Evolutionary conservation across 2,888 invertebrate genomes (phyloP), one percentile per base, ranked within the genome.

Genomic region (Drosophila macrothrix): DNA sequence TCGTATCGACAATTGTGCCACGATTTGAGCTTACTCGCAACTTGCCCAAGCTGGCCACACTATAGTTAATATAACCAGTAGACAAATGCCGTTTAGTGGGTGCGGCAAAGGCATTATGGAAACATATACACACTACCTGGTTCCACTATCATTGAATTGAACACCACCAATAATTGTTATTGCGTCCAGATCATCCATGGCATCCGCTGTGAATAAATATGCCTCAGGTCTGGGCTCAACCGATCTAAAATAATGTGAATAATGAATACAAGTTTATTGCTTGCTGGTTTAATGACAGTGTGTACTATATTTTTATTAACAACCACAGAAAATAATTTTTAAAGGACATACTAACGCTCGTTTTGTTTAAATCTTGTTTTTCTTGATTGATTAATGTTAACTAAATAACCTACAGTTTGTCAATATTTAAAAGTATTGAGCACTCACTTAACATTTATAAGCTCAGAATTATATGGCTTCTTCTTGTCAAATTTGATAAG

Each of bases 91-190:
- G 6, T 7, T 56, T 7, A 6, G 16, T 25, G 9, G 7, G 25
- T 22, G 19, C 1, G 29, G 2, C 31, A 19, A 3, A 31, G 4
- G 12, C 14, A 22, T 5, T 1, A 5, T 4, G 5, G 19, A 25
- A 10, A 5, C 10, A 6, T 16, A 59, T 43, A 22, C 12, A 43
- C 22, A 43, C 19, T 62, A 84, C 84, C 87, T 87, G 14, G 70
- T 54, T 5, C 66, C 54, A 31, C 89, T 86, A 12, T 73, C 76
- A 28, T 49, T 52, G n/a, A 4, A 19, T 0, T 80, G 84, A 2
- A 83, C 28, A 3, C 84, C 89, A 0, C 89, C 89, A 7, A 86
- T 33, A 16, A 87, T 73, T 1, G 80, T 86, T 1, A 14, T 6
- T 7, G 65, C 67, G 4, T 62, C 37, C 28, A 89, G 53, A 25